A percentile compares a stretch with the other conserved stretches of the same genome.
Conservation (phyloP, 2,113 vertebrate species). For the Lagopus muta region DNA sequence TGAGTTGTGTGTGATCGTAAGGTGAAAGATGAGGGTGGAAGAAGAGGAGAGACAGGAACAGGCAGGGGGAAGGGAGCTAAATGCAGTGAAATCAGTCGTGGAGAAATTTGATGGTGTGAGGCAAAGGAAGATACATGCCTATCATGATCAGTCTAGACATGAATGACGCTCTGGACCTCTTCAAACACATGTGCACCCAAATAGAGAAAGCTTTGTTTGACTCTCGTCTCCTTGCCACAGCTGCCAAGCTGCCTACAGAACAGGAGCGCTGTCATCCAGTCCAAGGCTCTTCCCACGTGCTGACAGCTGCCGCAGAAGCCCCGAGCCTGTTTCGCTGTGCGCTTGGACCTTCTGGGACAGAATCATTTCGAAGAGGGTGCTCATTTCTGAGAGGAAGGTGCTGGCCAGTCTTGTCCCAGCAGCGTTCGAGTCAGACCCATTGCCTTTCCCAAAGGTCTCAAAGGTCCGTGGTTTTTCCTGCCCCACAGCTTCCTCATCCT, state of each 20-base stretch:
- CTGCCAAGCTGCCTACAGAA: not conserved
- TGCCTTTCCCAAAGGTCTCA: slow-evolving; percentile 90
- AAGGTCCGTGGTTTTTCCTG: slow-evolving; percentile 84
- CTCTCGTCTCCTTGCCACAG: not conserved
- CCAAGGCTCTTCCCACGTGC: slow-evolving; percentile 85
- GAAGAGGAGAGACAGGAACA: not conserved
- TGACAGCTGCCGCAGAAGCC: slow-evolving; percentile 89
- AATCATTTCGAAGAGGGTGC: slow-evolving; percentile 92
- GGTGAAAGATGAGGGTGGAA: not conserved
- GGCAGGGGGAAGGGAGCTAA: not conserved
- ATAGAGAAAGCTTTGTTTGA: not conserved
- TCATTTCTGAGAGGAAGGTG: slow-evolving; percentile 92
- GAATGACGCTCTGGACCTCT: not conserved
- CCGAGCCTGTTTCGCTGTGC: slow-evolving; percentile 76
- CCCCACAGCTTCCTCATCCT: slow-evolving; percentile 30
- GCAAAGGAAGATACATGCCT: not conserved
- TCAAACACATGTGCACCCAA: not conserved
- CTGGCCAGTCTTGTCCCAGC: slow-evolving; percentile 77
- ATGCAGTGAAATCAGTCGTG: not conserved
- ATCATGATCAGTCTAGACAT: not conserved
- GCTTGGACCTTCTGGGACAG: slow-evolving; percentile 85
- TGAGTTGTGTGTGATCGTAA: not conserved
- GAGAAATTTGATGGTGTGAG: not conserved
- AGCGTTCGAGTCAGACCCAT: not conserved
- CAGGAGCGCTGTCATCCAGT: slow-evolving; percentile 60